Conservation (phyloP, 1,140 invertebrate genomes). For the Neelides sp. region DNA sequence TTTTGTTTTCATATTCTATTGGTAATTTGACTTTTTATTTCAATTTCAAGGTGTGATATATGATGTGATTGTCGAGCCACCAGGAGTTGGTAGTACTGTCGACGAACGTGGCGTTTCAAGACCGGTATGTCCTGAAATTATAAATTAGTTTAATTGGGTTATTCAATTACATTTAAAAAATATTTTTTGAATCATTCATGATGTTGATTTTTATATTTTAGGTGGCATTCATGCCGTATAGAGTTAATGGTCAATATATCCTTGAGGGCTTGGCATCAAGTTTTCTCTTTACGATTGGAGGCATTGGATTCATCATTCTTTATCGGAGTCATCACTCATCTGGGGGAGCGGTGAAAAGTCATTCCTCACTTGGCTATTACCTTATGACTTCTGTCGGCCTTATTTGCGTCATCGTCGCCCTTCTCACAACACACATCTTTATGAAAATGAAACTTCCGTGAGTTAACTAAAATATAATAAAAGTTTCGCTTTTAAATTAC, state of each 20-base stretch:
- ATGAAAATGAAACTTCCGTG: constrained; percentile 97
- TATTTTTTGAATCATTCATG: constrained; percentile 8
- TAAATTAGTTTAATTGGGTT: constrained; percentile 9
- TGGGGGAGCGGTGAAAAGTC: constrained; percentile 79
- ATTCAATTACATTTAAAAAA: constrained; percentile 7
- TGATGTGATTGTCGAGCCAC: constrained; percentile 96
- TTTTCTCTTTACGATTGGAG: constrained; percentile 90
- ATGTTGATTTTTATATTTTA: constrained; percentile 32
- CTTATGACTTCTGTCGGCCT: constrained; percentile 85
- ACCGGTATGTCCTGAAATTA: constrained; percentile 50
- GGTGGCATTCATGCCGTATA: constrained; percentile 96
- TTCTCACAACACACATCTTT: constrained; percentile 93
- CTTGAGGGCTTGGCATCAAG: constrained; percentile 96
- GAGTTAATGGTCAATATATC: constrained; percentile 97
- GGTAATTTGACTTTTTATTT: constrained; percentile 10
- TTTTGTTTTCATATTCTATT: no score
- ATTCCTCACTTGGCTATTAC: constrained; percentile 38
- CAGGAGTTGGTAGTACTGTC: constrained; percentile 91
- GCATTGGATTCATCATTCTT: constrained; percentile 89
- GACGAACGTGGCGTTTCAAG: constrained; percentile 91
- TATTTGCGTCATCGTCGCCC: constrained; percentile 82
- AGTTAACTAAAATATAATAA: constrained; percentile 34
- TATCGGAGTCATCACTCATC: constrained; percentile 85
- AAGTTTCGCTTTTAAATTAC: no score
- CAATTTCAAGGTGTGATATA: constrained; percentile 80